Evolutionary conservation across 2,797 vertebrate genomes (phyloP), one percentile per base, ranked within the genome.

Genomic region (Eidolon dupreanum): DNA sequence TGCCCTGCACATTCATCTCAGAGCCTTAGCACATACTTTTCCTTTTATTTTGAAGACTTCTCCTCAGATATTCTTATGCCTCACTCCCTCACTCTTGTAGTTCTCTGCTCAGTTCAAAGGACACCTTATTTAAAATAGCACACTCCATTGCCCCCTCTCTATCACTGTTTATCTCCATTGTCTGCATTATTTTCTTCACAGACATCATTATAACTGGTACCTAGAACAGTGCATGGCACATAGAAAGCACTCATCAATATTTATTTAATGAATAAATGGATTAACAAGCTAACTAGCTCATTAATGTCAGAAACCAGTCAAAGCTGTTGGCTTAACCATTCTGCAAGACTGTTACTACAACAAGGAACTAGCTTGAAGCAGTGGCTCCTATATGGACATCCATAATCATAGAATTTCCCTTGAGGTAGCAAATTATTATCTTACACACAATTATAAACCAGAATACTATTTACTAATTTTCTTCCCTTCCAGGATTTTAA

Each of bases 381-480:
- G 46, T n/a, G 26, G 10, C 51, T 90, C 61, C 41, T 75, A 36
- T 82, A 9, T 12, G 28, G 26, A 55, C 28, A 93, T 46, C 16
- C 41, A 77, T 28, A 77, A 59, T 61, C 22, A 71, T 33, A 13
- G 51, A 33, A 65, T 92, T 88, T 75, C 71, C 59, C 63, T 88
- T 59, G 36, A 74, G 43, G 90, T 70, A 87, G 46, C 31, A 87
- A 92, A 75, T 83, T 84, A 74, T 78, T 92, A 77, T 78, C 49
- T 36, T 83, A 16, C 4, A 33, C 5, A n/a, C 75, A 93, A 85
- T 88, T 78, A 55, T 84, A 81, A 90, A 24, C 59, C 77, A 49
- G 33, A 84, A 90, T 66, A 38, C 15, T 79, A 15, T 43, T 87
- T 90, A 38, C 36, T 94, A 65, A 57, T 87, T 87, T 86, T 78